Percentiles rank a stretch among this genome's conserved stretches.
These are phyloP conservation scores for Notarius quadriscutis DNA, from an alignment of 2,113 vertebrate species.

Conservation along the genomic window DNA sequence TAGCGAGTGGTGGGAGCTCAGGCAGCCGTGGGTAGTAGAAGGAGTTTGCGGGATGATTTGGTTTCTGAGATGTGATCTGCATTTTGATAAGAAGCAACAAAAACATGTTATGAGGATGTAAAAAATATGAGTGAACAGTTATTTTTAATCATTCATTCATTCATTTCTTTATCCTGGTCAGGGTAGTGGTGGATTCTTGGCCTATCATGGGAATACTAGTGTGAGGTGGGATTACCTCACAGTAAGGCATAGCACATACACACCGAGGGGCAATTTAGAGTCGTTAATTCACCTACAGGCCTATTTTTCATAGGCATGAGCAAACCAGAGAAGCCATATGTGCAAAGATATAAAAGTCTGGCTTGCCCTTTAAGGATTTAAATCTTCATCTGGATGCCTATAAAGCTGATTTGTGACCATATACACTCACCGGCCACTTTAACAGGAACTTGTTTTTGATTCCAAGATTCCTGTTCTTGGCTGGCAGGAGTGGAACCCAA, in stretches of 20 bases:
- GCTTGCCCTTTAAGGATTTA: neutral
- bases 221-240: neutral
- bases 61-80: slow-evolving; percentile 77
- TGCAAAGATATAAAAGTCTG: neutral
- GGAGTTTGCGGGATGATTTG: slow-evolving; percentile 78
- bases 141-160: neutral
- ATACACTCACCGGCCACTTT: no score
- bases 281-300: neutral
- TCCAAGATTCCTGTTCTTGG: no score
- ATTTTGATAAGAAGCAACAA: slow-evolving; percentile 32
- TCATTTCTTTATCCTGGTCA: neutral
- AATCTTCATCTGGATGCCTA: neutral
- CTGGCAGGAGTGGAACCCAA: no score
- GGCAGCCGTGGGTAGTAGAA: slow-evolving; percentile 76
- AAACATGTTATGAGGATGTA: neutral
- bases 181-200: neutral
- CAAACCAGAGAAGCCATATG: neutral
- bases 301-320: neutral
- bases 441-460: no score
- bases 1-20: slow-evolving; percentile 74
- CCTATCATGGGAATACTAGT: neutral
- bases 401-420: neutral
- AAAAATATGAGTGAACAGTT: neutral
- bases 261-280: neutral
- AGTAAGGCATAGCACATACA: neutral